These are phyloP conservation scores for Troides oblongomaculatus DNA, from an alignment of 2,888 invertebrate species.

Conservation along the genomic window DNA sequence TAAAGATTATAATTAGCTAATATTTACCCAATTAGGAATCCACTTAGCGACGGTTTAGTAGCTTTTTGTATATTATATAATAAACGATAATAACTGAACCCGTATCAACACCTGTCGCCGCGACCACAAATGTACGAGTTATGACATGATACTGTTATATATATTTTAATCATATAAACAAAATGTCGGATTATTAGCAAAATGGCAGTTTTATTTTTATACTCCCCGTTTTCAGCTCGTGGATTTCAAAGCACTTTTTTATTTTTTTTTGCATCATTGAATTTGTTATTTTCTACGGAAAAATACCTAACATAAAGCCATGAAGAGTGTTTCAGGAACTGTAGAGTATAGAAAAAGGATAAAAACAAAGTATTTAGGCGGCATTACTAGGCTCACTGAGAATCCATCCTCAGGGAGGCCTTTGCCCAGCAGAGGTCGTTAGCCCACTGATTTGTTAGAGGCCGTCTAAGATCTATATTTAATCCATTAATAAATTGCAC, in stretches of 20 bases:
- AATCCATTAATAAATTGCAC: no score
- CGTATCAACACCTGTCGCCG: conserved; percentile 35
- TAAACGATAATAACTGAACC: conserved; percentile 27
- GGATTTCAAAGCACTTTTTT: not conserved
- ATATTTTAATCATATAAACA: conserved; percentile 67
- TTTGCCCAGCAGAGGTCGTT: no score
- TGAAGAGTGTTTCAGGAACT: no score
- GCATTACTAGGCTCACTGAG: no score
- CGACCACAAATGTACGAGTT: conserved; percentile 55
- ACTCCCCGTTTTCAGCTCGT: not conserved
- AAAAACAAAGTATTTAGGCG: no score
- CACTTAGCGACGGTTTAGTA: conserved; percentile 31
- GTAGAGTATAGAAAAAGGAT: no score
- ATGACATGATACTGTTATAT: conserved; percentile 55
- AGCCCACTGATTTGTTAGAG: no score
- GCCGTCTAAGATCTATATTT: no score
- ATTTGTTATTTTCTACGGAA: not conserved
- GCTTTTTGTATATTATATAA: conserved; percentile 56
- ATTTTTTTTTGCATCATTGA: not conserved
- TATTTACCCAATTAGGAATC: conserved; percentile 34
- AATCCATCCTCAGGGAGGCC: no score
- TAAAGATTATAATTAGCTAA: conserved; percentile 51
- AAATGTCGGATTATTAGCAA: conserved; percentile 59
- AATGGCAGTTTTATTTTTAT: conserved; percentile 45
- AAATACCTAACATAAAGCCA: not conserved